Percentiles rank a stretch among this genome's conserved stretches.
Conservation (phyloP, 64 coral and sea anemone species). For the Stylophora pistillata region DNA sequence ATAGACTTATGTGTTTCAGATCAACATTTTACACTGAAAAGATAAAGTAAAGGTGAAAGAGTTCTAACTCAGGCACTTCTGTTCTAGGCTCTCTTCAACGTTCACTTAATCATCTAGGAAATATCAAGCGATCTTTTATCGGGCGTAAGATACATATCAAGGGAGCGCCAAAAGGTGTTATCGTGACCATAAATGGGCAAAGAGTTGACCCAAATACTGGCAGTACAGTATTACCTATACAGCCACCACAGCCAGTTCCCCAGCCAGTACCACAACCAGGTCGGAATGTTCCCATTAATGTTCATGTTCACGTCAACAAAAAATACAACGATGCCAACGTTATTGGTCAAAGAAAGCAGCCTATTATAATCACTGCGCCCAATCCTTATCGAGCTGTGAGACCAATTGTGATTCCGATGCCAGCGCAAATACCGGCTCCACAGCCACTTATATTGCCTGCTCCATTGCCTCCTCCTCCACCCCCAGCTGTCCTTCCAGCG, state of each 20-base stretch:
- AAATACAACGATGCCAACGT: constrained; percentile 3
- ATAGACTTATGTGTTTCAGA: no score
- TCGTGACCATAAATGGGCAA: constrained; percentile 30
- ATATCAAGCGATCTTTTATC: constrained; percentile 1
- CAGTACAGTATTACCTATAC: neutral
- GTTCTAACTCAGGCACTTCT: neutral
- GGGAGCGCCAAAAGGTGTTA: constrained; percentile 22
- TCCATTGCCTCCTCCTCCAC: neutral
- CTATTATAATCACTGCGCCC: neutral
- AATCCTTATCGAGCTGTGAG: neutral
- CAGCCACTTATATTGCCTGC: neutral
- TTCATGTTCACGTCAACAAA: neutral
- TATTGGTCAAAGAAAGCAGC: constrained; percentile 24
- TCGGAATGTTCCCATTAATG: neutral
- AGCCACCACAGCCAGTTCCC: neutral
- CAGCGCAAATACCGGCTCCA: neutral
- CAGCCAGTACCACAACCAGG: neutral
- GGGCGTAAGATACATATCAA: neutral
- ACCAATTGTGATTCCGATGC: constrained; percentile 7
- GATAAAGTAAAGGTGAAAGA: no score
- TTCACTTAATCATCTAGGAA: neutral
- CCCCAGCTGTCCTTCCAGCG: neutral
- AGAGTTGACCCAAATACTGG: neutral
- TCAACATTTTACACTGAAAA: no score
- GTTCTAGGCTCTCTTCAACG: neutral